Percentiles rank a stretch among this genome's conserved stretches.
Conservation (phyloP, 2,888 invertebrate species). For the Apamea monoglypha region DNA sequence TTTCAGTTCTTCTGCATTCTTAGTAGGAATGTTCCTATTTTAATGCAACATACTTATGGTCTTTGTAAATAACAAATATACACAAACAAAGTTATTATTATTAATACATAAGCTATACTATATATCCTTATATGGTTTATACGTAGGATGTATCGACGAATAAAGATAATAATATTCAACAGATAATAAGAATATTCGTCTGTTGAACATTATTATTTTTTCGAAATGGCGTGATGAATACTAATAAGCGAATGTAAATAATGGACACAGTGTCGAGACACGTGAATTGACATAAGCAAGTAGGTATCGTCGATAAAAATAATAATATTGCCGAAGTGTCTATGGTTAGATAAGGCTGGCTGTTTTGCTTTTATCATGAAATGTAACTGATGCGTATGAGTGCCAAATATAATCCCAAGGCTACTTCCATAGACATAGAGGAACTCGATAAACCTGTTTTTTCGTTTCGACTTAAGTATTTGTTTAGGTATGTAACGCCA, state of each 20-base stretch:
- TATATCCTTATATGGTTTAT: background rate
- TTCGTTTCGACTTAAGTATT: background rate
- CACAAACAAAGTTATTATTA: background rate
- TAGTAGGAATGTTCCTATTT: constrained; percentile 16
- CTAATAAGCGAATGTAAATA: constrained; percentile 26
- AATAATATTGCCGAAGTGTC: constrained; percentile 12
- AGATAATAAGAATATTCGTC: constrained; percentile 31
- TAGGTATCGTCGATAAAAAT: constrained; percentile 16
- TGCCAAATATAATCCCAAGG: constrained; percentile 42
- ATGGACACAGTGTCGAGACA: constrained; percentile 21
- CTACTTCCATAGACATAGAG: background rate
- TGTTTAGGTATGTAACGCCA: constrained; percentile 5
- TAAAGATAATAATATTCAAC: constrained; percentile 6
- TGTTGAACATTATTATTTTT: constrained; percentile 36
- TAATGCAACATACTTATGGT: background rate
- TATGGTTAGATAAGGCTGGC: constrained; percentile 30
- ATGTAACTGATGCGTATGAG: constrained; percentile 10
- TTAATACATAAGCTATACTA: background rate
- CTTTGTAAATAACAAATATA: background rate
- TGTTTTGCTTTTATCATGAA: constrained; percentile 5
- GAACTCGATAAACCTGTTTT: constrained; percentile 46
- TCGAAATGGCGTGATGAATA: constrained; percentile 36
- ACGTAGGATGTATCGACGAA: constrained; percentile 7
- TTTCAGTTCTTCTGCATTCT: background rate
- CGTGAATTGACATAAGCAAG: constrained; percentile 15